Evolutionary conservation across 2,888 invertebrate species (phyloP).

Genomic region (Trissoscelio sp.): DNA sequence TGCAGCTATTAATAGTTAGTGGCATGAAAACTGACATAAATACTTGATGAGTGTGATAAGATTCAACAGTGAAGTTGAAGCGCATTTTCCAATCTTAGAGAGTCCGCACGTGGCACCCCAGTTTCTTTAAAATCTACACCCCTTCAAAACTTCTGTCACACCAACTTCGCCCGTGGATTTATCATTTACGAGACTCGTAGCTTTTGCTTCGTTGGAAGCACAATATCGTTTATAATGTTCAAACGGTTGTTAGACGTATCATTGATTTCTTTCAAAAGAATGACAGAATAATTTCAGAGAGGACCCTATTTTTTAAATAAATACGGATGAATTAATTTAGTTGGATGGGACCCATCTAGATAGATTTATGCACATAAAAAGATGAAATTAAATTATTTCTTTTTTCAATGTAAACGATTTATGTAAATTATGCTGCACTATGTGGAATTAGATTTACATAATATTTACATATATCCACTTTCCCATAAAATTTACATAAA

Average conservation of each 20-base stretch:
- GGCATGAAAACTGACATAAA: conserved; percentile 46
- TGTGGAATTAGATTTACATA: no score
- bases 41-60: conserved; percentile 56
- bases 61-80: conserved; percentile 52
- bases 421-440: no score
- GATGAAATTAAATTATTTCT: no score
- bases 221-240: conserved; percentile 24
- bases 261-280: background rate
- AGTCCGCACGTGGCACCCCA: conserved; percentile 43
- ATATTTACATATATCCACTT: no score
- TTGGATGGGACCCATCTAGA: no score
- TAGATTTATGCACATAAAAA: no score
- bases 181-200: conserved; percentile 52
- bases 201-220: no score
- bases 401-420: no score
- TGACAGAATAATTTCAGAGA: no score
- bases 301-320: no score
- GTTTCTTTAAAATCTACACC: conserved; percentile 52
- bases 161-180: conserved; percentile 40
- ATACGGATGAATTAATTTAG: no score
- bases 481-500: no score
- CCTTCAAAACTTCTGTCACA: conserved; percentile 58
- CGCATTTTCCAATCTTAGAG: conserved; percentile 47
- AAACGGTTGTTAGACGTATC: background rate
- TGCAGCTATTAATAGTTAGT: background rate